phyloP scores from a whole-genome alignment of 2,888 invertebrate species.

The Ichneumon xanthorius region DNA sequence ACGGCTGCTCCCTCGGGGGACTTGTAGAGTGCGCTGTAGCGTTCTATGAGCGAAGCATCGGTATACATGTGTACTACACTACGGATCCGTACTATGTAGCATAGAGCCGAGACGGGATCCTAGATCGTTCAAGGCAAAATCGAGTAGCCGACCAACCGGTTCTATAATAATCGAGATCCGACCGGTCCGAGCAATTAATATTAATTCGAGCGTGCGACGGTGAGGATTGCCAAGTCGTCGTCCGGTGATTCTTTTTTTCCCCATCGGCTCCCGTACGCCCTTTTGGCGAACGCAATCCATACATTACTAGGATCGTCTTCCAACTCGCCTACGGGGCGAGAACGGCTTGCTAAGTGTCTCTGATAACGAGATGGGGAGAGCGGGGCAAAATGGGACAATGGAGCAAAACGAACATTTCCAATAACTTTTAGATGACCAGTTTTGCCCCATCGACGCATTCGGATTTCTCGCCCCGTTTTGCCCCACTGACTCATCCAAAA shows the following conservation, averaged over 20 bases:
- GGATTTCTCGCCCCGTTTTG: too few relatives aligned
- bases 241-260: not conserved
- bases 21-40: not conserved
- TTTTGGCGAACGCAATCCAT: too few relatives aligned
- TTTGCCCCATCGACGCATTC: too few relatives aligned
- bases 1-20: not conserved
- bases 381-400: too few relatives aligned
- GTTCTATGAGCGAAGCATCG: slow-evolving; percentile 21
- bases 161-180: slow-evolving; percentile 47
- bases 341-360: too few relatives aligned
- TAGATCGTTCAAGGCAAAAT: slow-evolving; percentile 61
- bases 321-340: too few relatives aligned
- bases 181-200: slow-evolving; percentile 64
- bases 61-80: slow-evolving; percentile 55
- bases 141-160: slow-evolving; percentile 55
- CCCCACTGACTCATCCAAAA: too few relatives aligned
- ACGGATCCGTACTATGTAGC: slow-evolving; percentile 19
- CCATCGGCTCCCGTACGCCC: too few relatives aligned
- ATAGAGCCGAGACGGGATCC: slow-evolving; percentile 52
- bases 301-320: too few relatives aligned
- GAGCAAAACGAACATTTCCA: too few relatives aligned
- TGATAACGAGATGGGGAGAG: too few relatives aligned
- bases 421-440: too few relatives aligned
- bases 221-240: slow-evolving; percentile 29
- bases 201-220: slow-evolving; percentile 53